Conservation (phyloP, 2,797 vertebrate species). For the Moxostoma hubbsi region DNA sequence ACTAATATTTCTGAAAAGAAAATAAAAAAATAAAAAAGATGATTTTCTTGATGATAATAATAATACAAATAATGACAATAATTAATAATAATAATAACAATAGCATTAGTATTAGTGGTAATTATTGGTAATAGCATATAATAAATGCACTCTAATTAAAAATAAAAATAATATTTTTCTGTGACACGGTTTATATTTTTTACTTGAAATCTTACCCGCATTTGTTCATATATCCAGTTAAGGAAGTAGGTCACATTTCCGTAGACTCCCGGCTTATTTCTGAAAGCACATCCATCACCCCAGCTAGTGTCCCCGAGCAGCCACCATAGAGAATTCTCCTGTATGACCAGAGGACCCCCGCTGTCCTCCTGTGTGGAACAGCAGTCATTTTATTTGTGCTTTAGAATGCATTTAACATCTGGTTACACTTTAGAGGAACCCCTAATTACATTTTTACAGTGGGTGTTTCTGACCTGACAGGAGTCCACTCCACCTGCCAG, state of each 20-base stretch:
- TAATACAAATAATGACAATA: background rate
- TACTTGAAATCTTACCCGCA: constrained; percentile 77
- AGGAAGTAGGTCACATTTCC: constrained; percentile 83
- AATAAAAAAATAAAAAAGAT: background rate
- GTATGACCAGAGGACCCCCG: constrained; percentile 88
- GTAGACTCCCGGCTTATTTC: constrained; percentile 86
- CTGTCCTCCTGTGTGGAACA: constrained; percentile 87
- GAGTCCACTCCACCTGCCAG: constrained; percentile 82
- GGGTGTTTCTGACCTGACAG: constrained; percentile 84
- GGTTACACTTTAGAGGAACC: background rate
- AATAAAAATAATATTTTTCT: background rate
- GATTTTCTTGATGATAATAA: background rate
- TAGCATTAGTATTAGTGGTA: background rate
- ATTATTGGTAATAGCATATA: background rate
- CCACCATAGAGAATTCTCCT: constrained; percentile 82
- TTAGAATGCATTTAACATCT: constrained; percentile 3
- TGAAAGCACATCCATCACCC: constrained; percentile 85
- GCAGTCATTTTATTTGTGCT: constrained; percentile 25
- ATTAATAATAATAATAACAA: background rate
- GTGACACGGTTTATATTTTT: background rate
- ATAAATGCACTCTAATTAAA: no score
- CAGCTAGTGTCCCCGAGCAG: constrained; percentile 91
- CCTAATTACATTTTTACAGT: background rate
- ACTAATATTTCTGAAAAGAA: constrained; percentile 30
- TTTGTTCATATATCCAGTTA: constrained; percentile 85